Evolutionary conservation across 2,888 invertebrate genomes (phyloP).

Genomic region (Hydropsyche betteni): DNA sequence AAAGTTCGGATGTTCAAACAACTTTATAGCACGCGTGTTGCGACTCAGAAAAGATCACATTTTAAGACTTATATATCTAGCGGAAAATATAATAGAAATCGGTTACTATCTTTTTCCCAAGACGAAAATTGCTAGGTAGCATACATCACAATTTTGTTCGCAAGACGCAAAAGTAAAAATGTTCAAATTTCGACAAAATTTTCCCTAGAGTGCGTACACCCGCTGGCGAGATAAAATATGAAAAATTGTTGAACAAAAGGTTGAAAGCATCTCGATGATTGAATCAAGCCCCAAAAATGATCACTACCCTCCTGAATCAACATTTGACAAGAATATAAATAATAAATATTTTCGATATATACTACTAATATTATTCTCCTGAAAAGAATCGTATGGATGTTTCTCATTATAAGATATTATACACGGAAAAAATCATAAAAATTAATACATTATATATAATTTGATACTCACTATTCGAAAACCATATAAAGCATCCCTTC

Average conservation of each 20-base stretch:
- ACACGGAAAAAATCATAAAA: too few species aligned
- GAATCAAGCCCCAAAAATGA: too few species aligned
- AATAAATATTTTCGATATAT: not conserved
- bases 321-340: not conserved
- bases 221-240: too few species aligned
- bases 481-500: constrained; percentile 99
- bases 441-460: not conserved
- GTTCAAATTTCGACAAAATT: constrained; percentile 35
- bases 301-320: too few species aligned
- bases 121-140: constrained; percentile 32
- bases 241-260: too few species aligned
- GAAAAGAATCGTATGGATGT: too few species aligned
- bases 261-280: too few species aligned
- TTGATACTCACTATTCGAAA: constrained; percentile 93
- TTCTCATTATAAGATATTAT: too few species aligned
- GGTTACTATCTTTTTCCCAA: constrained; percentile 8
- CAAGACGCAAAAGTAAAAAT: constrained; percentile 38
- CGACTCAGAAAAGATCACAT: constrained; percentile 2
- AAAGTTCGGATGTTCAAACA: not conserved
- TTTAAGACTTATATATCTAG: constrained; percentile 39
- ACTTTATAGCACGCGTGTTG: not conserved
- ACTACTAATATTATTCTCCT: not conserved
- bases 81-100: constrained; percentile 38
- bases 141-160: constrained; percentile 31
- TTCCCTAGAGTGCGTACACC: constrained; percentile 17